Evolutionary conservation across 2,888 invertebrate species (phyloP).

Genomic region (Rotaria socialis): DNA sequence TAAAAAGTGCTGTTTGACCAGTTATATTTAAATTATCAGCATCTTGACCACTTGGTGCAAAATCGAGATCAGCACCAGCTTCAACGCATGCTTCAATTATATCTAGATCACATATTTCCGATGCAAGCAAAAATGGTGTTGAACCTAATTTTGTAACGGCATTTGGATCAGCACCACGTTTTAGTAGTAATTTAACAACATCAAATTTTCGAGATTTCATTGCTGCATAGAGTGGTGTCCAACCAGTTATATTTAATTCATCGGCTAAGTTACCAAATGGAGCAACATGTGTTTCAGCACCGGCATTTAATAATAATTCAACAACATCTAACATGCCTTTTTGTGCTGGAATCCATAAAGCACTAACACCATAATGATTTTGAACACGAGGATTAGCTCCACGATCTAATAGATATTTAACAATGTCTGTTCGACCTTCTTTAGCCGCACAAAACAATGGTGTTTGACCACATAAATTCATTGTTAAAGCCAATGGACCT

Average conservation of each 20-base stretch:
- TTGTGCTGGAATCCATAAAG: slow-evolving; percentile 47
- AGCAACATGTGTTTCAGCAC: slow-evolving; percentile 45
- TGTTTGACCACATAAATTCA: slow-evolving; percentile 47
- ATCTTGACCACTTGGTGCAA: slow-evolving; percentile 44
- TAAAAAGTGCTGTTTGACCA: slow-evolving; percentile 46
- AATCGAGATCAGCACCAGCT: slow-evolving; percentile 44
- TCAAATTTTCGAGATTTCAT: slow-evolving; percentile 46
- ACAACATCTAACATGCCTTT: slow-evolving; percentile 45
- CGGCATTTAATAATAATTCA: slow-evolving; percentile 40
- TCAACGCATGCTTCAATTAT: slow-evolving; percentile 46
- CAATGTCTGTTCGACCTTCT: slow-evolving; percentile 46
- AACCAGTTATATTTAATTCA: slow-evolving; percentile 46
- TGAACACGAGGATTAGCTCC: slow-evolving; percentile 46
- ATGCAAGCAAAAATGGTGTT: slow-evolving; percentile 46
- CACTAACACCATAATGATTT: slow-evolving; percentile 46
- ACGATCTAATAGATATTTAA: slow-evolving; percentile 41
- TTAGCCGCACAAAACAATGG: slow-evolving; percentile 47
- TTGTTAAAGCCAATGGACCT: slow-evolving; percentile 45
- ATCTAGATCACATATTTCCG: slow-evolving; percentile 46
- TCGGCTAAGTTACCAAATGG: slow-evolving; percentile 46
- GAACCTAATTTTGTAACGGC: slow-evolving; percentile 47
- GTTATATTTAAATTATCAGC: slow-evolving; percentile 47
- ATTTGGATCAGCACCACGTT: slow-evolving; percentile 45
- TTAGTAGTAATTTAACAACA: slow-evolving; percentile 37
- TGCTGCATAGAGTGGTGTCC: slow-evolving; percentile 47